Base-by-base conservation (phyloP, 2,888 invertebrate genomes). In the Tanypteryx hageni region DNA sequence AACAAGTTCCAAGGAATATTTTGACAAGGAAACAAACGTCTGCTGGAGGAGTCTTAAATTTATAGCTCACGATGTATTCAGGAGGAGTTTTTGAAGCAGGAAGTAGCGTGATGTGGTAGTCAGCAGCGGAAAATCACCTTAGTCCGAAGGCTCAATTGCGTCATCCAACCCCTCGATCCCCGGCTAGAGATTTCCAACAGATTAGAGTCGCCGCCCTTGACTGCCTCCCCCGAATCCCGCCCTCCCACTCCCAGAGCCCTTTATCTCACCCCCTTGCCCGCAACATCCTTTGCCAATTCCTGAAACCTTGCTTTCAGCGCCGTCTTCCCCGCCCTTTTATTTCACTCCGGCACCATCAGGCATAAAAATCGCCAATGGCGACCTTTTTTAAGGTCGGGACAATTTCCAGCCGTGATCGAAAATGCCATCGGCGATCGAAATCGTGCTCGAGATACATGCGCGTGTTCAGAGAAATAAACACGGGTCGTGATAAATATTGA, bases 171-270 rank as follows among this genome's bases (percentile, higher is more conserved):
- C 44, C 18, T 22, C 27, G 76, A 27, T 27, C 27, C 76, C 22
- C 76, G 44, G 44, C 1, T 1, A 44, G 44, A 44, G 44, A 44
- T 44, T 44, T 5, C 44, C 44, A 44, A 44, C 44, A 44, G 44
- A 76, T 27, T 27, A 76, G 76, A 76, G 22, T 22, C 76, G 76
- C 13, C 27, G 76, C 76, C 76, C 76, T 76, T 76, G 76, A 76
- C 76, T 22, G 76, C 22, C 22, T 27, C 22, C 22, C 16, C 11
- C 76, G 13, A 76, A 22, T 76, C 76, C 5, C 44, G 5, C 44
- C 44, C 44, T 44, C 44, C 5, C 44, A 44, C 44, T n/a, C n/a
- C n/a, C n/a, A n/a, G n/a, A n/a, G n/a, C n/a, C 44, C 44, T 44
- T 44, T 44, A 44, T 44, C 44, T 44, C 44, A 5, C 44, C 5